A percentile compares a stretch with the other conserved stretches of the same genome.
Evolutionary conservation across 2,113 vertebrate genomes (phyloP).

Genomic region (Ellobius talpinus): DNA sequence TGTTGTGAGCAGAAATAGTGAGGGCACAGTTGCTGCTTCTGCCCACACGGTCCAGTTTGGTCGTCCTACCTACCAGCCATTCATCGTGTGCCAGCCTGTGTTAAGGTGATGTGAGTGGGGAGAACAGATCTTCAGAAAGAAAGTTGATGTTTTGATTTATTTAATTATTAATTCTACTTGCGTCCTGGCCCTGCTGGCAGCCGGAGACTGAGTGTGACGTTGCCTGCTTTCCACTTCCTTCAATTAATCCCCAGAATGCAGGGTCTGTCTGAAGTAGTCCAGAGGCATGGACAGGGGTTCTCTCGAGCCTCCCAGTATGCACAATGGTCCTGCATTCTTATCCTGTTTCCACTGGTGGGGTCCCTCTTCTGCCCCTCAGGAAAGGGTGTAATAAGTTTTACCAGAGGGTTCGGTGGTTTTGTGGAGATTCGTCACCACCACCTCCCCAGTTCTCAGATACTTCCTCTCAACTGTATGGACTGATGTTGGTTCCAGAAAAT

Average conservation of each 20-base stretch:
- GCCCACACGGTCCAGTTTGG: neutral
- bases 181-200: neutral
- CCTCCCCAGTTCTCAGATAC: neutral
- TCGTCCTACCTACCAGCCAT: neutral
- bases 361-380: slow-evolving; percentile 9
- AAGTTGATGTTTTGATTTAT: neutral
- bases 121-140: neutral
- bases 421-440: neutral
- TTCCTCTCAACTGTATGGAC: slow-evolving; percentile 41
- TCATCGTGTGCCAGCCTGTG: neutral
- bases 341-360: neutral
- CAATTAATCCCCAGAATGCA: slow-evolving; percentile 26
- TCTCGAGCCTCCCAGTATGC: neutral
- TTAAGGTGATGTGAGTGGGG: neutral
- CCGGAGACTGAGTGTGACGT: accelerated
- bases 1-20: neutral
- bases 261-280: slow-evolving; percentile 63
- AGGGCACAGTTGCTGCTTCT: neutral
- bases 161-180: neutral
- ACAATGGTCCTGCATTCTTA: slow-evolving; percentile 49
- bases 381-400: neutral
- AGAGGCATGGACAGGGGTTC: slow-evolving; percentile 16
- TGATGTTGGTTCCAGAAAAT: slow-evolving; percentile 54
- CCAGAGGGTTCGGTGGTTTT: neutral
- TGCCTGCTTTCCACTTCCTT: neutral